phyloP scores from a whole-genome alignment of 2,113 vertebrate genomes.

The Salvelinus alpinus region DNA sequence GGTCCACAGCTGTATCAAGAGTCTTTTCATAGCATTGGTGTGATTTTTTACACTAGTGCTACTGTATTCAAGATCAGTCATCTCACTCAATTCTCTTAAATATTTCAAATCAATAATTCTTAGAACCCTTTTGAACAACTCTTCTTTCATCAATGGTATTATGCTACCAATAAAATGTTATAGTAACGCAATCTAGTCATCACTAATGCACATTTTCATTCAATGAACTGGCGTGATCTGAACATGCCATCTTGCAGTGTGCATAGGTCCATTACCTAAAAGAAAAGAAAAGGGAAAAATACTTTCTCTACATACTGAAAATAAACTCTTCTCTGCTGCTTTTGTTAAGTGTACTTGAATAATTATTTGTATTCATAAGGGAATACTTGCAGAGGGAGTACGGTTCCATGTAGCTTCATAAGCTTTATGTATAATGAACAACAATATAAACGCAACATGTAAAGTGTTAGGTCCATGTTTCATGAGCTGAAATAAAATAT shows the following conservation, averaged over 20 bases:
- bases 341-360: background rate
- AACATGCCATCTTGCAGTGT: background rate
- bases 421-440: constrained; percentile 21
- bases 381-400: constrained; percentile 25
- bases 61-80: constrained; percentile 8
- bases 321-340: background rate
- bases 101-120: background rate
- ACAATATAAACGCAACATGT: no score
- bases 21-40: background rate
- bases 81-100: constrained; percentile 9
- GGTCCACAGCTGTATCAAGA: constrained; percentile 1
- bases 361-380: constrained; percentile 38
- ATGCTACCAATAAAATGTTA: constrained; percentile 9
- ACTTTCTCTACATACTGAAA: constrained; percentile 4
- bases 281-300: background rate
- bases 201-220: constrained; percentile 14
- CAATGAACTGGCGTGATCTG: constrained; percentile 13
- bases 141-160: background rate
- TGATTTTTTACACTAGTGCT: background rate
- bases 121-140: background rate
- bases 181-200: constrained; percentile 36
- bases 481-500: no score
- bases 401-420: constrained; percentile 36
- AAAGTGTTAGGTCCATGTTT: no score
- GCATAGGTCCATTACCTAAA: background rate